These are phyloP conservation scores for Australoheros scitulus DNA, from an alignment of 2,113 vertebrate species.

Conservation along the genomic window DNA sequence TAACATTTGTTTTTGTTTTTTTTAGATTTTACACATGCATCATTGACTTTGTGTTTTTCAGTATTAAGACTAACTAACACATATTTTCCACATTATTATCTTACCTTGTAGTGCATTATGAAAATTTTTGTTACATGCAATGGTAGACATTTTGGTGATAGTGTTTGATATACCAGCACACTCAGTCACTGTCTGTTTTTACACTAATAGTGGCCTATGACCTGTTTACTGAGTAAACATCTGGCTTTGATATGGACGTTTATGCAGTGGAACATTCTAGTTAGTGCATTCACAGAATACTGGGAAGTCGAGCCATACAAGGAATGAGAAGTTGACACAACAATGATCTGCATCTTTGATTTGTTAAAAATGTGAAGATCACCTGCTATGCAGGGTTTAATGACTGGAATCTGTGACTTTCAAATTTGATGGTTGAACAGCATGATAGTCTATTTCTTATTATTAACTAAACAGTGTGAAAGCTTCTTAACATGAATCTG, in stretches of 20 bases:
- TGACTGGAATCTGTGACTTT: not conserved
- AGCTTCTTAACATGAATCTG: no score
- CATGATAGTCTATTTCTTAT: not conserved
- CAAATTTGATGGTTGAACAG: not conserved
- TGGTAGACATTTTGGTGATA: not conserved
- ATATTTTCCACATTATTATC: not conserved
- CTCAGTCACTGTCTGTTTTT: slow-evolving; percentile 32
- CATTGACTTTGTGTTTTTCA: not conserved
- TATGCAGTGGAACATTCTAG: slow-evolving; percentile 30
- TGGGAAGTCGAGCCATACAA: slow-evolving; percentile 5
- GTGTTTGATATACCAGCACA: not conserved
- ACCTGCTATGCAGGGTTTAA: not conserved
- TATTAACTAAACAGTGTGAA: no score
- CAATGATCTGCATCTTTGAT: not conserved
- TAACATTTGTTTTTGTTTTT: not conserved
- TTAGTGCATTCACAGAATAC: slow-evolving; percentile 39
- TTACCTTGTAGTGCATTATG: not conserved
- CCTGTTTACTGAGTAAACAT: slow-evolving; percentile 56
- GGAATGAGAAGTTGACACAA: slow-evolving; percentile 11
- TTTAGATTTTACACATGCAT: not conserved
- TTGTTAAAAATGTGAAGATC: not conserved
- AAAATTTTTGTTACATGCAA: not conserved
- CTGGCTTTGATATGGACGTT: slow-evolving; percentile 21
- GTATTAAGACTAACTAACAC: not conserved
- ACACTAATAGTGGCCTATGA: slow-evolving; percentile 22